Base-by-base conservation (phyloP, 1,140 invertebrate species). In the Ceratoteleas bidentatus region DNA sequence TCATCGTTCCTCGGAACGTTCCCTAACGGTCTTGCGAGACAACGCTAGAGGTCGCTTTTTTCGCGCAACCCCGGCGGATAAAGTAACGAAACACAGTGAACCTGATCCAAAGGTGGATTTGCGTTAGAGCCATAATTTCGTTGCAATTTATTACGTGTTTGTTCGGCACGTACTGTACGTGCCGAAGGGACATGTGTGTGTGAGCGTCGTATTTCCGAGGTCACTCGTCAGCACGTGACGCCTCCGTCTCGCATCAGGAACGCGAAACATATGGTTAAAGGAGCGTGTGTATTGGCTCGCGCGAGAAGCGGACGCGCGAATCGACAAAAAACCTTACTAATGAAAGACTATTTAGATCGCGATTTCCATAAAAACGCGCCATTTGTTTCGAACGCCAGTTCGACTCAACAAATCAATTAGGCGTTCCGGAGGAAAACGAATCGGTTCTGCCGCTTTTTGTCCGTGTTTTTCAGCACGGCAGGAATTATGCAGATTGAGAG, bases 211-310 rank as follows among this genome's bases (percentile, higher is more conserved):
- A 47, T 73, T 73, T 73, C 58, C 69, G 69, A 73, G 69, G 69
- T 73, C 69, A 61, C 40, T 62, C 58, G 60, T 73, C 58, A 57
- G 60, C 69, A 64, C 69, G 69, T 73, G 69, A 73, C 69, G 69
- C 50, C 40, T 64, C 40, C 52, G 70, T 73, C 70, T 74, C 70
- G 70, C 70, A 58, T 74, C 70, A 32, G 52, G 65, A 73, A 73
- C 69, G 38, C 62, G 69, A 65, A 74, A 64, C 61, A 58, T 74
- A 74, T 74, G 70, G 70, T 65, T 57, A 58, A 74, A 65, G 50
- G 43, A n/a, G 61, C 15, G 47, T 11, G 49, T 5, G 50, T 52
- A 75, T 75, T 75, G 62, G 24, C 61, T 75, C 54, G 72, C 43
- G 62, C 36, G 56, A 61, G 15, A 70, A 58, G 34, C 34, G 34